These are phyloP conservation scores for Pomacea maculata DNA, from an alignment of 1,140 invertebrate species.

Conservation along the genomic window DNA sequence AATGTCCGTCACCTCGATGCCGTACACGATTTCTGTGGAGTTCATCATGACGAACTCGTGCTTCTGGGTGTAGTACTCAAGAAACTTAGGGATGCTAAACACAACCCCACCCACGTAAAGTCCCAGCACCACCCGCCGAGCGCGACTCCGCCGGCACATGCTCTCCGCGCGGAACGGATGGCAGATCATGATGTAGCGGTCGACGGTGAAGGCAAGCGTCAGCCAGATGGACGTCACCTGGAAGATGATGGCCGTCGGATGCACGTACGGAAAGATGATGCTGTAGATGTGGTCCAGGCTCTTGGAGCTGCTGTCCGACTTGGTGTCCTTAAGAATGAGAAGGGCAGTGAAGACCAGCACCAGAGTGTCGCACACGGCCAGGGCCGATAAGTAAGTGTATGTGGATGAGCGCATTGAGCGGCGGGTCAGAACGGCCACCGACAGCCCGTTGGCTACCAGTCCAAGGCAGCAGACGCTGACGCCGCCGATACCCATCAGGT, in stretches of 20 bases:
- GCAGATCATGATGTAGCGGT: conserved; percentile 67
- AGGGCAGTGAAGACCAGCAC: conserved; percentile 56
- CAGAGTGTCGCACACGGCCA: conserved; percentile 61
- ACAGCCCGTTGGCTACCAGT: conserved; percentile 62
- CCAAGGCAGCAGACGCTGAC: conserved; percentile 58
- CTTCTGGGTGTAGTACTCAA: conserved; percentile 57
- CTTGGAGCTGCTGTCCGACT: conserved; percentile 35
- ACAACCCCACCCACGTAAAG: conserved; percentile 49
- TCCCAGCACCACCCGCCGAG: conserved; percentile 52
- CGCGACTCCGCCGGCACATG: conserved; percentile 56
- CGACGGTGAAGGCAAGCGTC: conserved; percentile 64
- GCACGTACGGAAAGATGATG: conserved; percentile 58
- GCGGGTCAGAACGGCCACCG: conserved; percentile 59
- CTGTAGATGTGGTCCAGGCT: conserved; percentile 45
- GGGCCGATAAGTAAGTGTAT: conserved; percentile 61
- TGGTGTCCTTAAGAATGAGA: conserved; percentile 52
- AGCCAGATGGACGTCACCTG: conserved; percentile 65
- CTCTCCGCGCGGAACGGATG: conserved; percentile 62
- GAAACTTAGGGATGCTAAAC: conserved; percentile 61
- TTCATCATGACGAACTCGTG: conserved; percentile 24
- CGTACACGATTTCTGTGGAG: conserved; percentile 30
- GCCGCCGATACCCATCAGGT: conserved; percentile 60
- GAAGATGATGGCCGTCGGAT: conserved; percentile 59
- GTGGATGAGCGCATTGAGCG: conserved; percentile 60
- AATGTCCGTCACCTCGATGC: conserved; percentile 48